phyloP scores from a whole-genome alignment of 2,113 vertebrate species.

The Dryoscopus gambensis region DNA sequence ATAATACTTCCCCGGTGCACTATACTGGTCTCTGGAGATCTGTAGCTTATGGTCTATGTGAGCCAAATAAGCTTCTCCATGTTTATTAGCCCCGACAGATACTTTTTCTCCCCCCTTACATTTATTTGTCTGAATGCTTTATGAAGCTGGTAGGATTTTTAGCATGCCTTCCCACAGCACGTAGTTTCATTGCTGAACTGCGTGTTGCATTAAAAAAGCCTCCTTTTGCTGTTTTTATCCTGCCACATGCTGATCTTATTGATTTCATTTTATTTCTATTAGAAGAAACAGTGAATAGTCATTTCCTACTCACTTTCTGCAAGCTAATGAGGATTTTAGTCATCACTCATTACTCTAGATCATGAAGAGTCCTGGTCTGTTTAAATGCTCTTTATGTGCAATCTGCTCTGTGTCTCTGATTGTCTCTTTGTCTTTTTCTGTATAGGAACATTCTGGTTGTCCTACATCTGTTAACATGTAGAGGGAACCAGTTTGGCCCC shows the following conservation, averaged over 20 bases:
- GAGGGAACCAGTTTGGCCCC: not conserved
- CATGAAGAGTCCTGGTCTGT: not conserved
- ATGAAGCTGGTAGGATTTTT: not conserved
- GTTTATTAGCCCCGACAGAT: not conserved
- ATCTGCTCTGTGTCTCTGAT: not conserved
- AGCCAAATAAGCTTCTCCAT: conserved; percentile 2
- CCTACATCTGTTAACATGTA: not conserved
- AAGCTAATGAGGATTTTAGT: conserved; percentile 7
- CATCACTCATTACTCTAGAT: not conserved
- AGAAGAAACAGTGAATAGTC: not conserved
- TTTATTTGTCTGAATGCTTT: not conserved
- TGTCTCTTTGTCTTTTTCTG: not conserved
- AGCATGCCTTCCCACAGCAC: not conserved
- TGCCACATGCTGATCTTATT: not conserved
- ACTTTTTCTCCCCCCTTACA: not conserved
- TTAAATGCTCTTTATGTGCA: not conserved
- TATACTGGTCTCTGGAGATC: not conserved
- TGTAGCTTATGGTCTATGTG: not conserved
- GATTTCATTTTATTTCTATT: conserved; percentile 11
- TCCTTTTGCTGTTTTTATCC: not conserved
- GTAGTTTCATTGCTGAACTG: not conserved
- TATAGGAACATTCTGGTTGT: not conserved
- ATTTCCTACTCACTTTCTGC: not conserved
- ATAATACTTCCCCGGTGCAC: not conserved
- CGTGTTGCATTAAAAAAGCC: not conserved